A percentile compares a stretch with the other conserved stretches of the same genome.
Evolutionary conservation across 2,113 vertebrate species (phyloP).

Genomic region (Oreochromis tanganicae): DNA sequence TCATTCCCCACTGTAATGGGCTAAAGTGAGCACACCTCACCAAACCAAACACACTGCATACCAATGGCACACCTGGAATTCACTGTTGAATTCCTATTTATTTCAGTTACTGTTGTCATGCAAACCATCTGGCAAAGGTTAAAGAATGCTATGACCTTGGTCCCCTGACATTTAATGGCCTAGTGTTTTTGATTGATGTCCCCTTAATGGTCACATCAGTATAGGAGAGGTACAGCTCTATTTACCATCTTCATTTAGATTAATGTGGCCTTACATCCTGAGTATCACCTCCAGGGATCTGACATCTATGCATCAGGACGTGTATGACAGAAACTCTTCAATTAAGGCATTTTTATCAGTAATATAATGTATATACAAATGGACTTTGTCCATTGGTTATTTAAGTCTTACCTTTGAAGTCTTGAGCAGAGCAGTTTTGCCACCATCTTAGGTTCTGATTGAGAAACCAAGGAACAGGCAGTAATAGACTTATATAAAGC

Average conservation of each 20-base stretch:
- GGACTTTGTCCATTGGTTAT: neutral
- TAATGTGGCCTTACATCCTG: neutral
- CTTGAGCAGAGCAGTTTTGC: neutral
- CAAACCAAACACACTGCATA: constrained; percentile 8
- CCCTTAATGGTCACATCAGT: neutral
- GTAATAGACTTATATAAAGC: neutral
- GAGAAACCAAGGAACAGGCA: neutral
- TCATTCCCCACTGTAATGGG: constrained; percentile 26
- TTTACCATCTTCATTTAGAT: neutral
- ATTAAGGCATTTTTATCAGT: neutral
- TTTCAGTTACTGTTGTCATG: constrained; percentile 22
- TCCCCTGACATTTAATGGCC: neutral
- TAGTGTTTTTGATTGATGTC: neutral
- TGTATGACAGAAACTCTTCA: neutral
- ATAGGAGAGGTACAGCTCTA: neutral
- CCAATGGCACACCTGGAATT: constrained; percentile 9
- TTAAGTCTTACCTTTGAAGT: neutral
- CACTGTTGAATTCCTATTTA: neutral
- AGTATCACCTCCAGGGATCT: neutral
- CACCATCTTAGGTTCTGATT: neutral
- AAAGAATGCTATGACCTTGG: constrained; percentile 9
- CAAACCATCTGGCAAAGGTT: neutral
- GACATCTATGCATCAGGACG: neutral
- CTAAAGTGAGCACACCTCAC: constrained; percentile 8
- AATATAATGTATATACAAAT: neutral